A percentile compares a stretch with the other conserved stretches of the same genome.
phyloP scores from a whole-genome alignment of 2,113 vertebrate species.

The Hassar affinis region DNA sequence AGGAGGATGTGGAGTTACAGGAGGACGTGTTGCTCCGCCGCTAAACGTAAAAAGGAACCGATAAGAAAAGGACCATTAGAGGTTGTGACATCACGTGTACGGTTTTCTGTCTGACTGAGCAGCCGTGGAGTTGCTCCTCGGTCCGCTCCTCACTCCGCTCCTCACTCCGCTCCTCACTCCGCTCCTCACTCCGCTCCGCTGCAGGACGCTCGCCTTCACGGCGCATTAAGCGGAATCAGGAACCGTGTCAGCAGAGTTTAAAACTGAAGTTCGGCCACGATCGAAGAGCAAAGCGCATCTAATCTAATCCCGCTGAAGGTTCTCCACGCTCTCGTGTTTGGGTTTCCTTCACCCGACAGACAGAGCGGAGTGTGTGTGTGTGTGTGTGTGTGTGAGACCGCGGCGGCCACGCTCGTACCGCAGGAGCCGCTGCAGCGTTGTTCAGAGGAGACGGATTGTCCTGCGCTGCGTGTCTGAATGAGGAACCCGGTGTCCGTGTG shows the following conservation, averaged over 20 bases:
- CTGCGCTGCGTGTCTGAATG: not conserved
- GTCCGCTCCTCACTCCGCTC: no score
- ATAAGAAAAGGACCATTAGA: constrained; percentile 19
- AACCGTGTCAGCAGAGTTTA: not conserved
- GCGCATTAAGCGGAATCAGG: not conserved
- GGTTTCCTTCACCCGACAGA: not conserved
- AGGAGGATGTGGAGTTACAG: no score
- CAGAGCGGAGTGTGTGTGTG: not conserved
- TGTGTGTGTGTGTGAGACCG: not conserved
- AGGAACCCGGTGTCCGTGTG: not conserved
- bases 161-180: no score
- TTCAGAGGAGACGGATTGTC: not conserved
- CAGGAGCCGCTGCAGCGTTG: no score
- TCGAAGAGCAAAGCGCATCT: not conserved
- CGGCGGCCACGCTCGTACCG: no score
- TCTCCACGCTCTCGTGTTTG: no score
- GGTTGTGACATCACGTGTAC: constrained; percentile 50
- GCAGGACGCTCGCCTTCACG: not conserved
- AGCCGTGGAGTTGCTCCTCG: no score
- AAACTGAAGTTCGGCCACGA: not conserved
- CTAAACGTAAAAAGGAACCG: constrained; percentile 13
- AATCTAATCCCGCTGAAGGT: no score
- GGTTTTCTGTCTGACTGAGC: not conserved
- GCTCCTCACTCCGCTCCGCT: no score
- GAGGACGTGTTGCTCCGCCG: not conserved